Evolutionary conservation across 2,888 invertebrate genomes (phyloP), one percentile per base, ranked within the genome.

Genomic region (Troglohyphantes excavatus): DNA sequence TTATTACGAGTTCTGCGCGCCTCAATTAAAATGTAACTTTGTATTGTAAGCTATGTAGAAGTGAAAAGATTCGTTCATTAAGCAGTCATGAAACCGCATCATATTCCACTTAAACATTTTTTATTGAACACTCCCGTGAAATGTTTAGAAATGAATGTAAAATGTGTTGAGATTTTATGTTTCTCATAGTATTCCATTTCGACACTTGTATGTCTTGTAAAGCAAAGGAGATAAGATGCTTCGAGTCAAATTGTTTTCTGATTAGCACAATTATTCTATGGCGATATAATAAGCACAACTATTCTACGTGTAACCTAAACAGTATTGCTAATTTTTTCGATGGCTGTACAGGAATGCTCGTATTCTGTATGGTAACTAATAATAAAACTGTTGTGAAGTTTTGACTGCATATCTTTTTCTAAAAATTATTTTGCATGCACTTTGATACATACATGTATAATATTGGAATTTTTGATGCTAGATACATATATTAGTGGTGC

Each of bases 331-430:
- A 76, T 90, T 88, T 85, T 87, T 90, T 90, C 85, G 67, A 81
- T 90, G 79, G 79, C 90, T 90, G 90, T 90, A 90, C 85, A 85
- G 85, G 84, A 90, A 90, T 90, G 90, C 81, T 84, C 83, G 72
- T 84, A 84, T 90, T 90, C 90, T 83, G 85, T 90, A 90, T 90
- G 90, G 90, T 90, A 68, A 72, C 85, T 90, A 84, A 90, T 79
- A 90, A 90, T 85, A 90, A 90, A 85, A 90, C 85, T 90, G 90
- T 90, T 90, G 90, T 90, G 90, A 90, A 90, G 84, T 90, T 90
- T 83, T 72, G 63, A 59, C 29, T 53, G 90, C 73, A 46, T 72
- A 27, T 72, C 53, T 82, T 33, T 33, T 33, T 33, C 9, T 33
- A 33, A 33, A 33, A 33, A 33, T 33, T 33, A 33, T n/a, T n/a